These are phyloP conservation scores for Mayetiola destructor DNA, from an alignment of 2,888 invertebrate species.

Conservation along the genomic window DNA sequence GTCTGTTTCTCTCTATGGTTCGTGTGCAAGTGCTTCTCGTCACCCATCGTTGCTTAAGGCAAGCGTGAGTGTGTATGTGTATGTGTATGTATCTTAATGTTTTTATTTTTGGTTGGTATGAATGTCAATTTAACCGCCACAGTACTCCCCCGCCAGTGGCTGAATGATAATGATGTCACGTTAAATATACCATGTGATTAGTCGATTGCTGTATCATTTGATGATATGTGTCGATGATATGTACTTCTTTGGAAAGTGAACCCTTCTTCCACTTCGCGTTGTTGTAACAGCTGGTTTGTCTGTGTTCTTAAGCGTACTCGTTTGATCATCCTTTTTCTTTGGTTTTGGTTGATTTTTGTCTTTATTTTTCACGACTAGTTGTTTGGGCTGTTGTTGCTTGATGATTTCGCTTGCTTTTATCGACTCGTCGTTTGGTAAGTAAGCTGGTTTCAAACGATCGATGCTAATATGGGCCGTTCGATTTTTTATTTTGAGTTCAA, in stretches of 20 bases:
- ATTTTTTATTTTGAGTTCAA: neutral
- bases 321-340: neutral
- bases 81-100: neutral
- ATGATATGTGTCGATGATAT: neutral
- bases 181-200: neutral
- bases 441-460: conserved; percentile 19
- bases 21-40: neutral
- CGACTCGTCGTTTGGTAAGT: conserved; percentile 19
- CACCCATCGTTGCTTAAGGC: neutral
- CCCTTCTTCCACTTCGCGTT: neutral
- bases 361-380: neutral
- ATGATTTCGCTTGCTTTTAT: no score
- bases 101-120: neutral
- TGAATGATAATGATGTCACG: neutral
- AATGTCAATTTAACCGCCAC: neutral
- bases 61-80: neutral
- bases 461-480: neutral
- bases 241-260: neutral
- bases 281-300: neutral
- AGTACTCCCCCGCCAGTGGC: neutral
- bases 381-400: neutral
- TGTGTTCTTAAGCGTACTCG: neutral
- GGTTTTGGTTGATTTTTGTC: neutral
- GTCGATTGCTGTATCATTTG: neutral
- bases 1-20: neutral